phyloP scores from a whole-genome alignment of 2,888 invertebrate species.

The Chrysolina oricalcia region DNA sequence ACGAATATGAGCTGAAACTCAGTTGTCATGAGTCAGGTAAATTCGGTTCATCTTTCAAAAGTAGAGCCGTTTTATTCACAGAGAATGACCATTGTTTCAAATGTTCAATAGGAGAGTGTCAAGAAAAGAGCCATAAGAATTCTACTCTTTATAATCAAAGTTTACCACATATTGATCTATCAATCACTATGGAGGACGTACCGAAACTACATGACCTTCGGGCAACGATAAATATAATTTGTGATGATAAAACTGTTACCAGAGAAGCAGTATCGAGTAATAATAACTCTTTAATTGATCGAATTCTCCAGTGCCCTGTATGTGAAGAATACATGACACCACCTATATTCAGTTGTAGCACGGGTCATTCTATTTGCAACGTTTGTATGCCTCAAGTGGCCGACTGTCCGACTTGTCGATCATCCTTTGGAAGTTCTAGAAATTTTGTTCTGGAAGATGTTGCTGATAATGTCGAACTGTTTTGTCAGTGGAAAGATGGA shows the following conservation, averaged over 20 bases:
- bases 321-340: not conserved
- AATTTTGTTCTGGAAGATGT: not conserved
- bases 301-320: not conserved
- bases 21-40: not conserved
- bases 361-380: not conserved
- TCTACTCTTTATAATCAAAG: not conserved
- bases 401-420: not conserved
- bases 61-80: slow-evolving; percentile 6
- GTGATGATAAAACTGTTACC: not conserved
- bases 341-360: not conserved
- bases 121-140: not conserved
- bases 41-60: slow-evolving; percentile 23
- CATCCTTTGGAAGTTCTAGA: not conserved
- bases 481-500: not conserved
- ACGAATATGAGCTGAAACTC: too few species aligned
- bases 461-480: not conserved
- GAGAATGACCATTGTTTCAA: slow-evolving; percentile 34
- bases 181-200: not conserved
- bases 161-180: not conserved
- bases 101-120: slow-evolving; percentile 29
- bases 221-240: not conserved
- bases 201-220: not conserved
- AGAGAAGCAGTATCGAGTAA: not conserved
- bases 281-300: not conserved
- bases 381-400: not conserved